Evolutionary conservation across 2,797 vertebrate species (phyloP).

Genomic region (Alca torda): DNA sequence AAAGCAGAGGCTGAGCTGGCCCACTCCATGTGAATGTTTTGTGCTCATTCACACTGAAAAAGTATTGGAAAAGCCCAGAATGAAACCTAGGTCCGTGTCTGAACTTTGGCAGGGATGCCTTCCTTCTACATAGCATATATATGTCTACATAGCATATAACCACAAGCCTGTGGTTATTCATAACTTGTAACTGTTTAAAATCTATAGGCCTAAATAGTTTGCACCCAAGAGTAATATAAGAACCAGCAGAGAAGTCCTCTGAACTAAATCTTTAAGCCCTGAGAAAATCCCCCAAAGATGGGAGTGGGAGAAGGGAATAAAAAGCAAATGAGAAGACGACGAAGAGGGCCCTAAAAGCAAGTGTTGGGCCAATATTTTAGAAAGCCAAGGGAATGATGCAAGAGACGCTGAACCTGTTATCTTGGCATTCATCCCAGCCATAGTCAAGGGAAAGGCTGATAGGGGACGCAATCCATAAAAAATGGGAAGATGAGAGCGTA

Average conservation of each 20-base stretch:
- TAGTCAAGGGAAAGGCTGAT: not conserved
- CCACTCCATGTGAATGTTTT: not conserved
- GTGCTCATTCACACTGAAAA: not conserved
- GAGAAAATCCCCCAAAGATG: not conserved
- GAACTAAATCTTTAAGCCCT: not conserved
- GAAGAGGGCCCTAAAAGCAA: not conserved
- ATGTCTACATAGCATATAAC: not conserved
- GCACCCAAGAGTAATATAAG: not conserved
- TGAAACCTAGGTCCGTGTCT: not conserved
- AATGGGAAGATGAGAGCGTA: not conserved
- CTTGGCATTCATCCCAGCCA: conserved; percentile 9
- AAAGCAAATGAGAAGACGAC: not conserved
- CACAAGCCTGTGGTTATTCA: not conserved
- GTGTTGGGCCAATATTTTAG: not conserved
- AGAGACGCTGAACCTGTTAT: not conserved
- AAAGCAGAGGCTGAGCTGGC: not conserved
- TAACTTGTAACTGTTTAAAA: not conserved
- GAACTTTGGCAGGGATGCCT: not conserved
- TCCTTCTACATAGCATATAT: not conserved
- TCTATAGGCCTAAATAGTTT: not conserved
- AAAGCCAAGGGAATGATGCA: not conserved
- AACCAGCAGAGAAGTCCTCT: not conserved
- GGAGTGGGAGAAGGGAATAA: not conserved
- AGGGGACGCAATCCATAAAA: not conserved
- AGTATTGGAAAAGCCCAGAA: not conserved